phyloP scores from a whole-genome alignment of 2,113 vertebrate genomes.

The Colius striatus region DNA sequence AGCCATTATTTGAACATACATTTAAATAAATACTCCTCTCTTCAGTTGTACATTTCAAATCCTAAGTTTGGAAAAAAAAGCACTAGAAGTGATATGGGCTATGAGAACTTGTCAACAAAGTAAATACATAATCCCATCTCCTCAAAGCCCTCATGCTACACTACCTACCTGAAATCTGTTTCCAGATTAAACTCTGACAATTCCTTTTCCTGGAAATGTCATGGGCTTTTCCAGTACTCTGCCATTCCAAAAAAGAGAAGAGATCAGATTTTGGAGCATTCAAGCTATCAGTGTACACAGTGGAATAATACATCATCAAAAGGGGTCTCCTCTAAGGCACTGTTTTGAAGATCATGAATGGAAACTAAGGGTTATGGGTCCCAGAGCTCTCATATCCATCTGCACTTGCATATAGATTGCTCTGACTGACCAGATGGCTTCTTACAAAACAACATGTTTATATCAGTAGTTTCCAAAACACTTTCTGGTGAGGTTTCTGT shows the following conservation, averaged over 20 bases:
- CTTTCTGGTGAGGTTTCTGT: background rate
- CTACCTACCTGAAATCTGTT: background rate
- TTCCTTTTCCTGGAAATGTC: background rate
- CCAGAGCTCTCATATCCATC: background rate
- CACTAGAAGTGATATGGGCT: background rate
- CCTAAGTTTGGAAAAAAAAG: background rate
- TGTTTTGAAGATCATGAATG: background rate
- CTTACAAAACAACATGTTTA: slow-evolving; percentile 32
- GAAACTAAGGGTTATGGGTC: background rate
- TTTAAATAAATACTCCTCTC: slow-evolving; percentile 8
- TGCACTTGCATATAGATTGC: background rate
- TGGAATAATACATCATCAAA: background rate
- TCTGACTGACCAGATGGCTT: slow-evolving; percentile 36
- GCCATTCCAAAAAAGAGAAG: background rate
- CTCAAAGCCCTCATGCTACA: background rate
- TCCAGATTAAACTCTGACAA: background rate
- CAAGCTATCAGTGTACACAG: accelerated
- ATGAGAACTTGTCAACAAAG: background rate
- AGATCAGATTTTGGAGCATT: background rate
- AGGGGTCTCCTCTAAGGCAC: background rate
- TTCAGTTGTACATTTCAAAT: background rate
- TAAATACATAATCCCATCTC: background rate
- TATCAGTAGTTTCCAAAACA: background rate
- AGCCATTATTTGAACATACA: background rate
- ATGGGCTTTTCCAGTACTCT: background rate